Conservation (phyloP, 2,797 vertebrate species). For the Octomys mimax region DNA sequence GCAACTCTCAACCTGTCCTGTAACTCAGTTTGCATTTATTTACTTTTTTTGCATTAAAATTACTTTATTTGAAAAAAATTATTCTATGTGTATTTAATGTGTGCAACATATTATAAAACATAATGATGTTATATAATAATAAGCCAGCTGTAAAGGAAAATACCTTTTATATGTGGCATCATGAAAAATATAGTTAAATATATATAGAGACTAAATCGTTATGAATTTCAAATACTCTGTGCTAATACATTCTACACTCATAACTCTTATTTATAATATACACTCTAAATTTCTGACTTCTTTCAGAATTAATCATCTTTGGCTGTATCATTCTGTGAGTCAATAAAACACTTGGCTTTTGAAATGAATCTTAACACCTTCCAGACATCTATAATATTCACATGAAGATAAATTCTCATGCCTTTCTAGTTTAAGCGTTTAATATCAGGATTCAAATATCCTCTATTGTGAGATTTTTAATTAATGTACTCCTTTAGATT, state of each 20-base stretch:
- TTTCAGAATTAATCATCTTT: conserved; percentile 39
- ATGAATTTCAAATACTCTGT: neutral
- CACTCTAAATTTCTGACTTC: neutral
- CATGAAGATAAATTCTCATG: neutral
- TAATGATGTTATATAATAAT: neutral
- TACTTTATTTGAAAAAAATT: neutral
- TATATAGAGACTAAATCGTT: neutral
- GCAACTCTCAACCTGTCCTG: neutral
- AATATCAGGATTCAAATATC: conserved; percentile 16
- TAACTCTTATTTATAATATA: neutral
- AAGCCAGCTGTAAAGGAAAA: neutral
- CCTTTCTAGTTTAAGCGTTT: neutral
- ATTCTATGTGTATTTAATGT: neutral
- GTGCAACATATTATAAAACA: neutral
- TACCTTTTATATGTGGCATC: neutral
- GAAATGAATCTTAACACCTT: conserved; percentile 5
- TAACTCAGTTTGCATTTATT: neutral
- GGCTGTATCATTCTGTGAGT: conserved; percentile 8
- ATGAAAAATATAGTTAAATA: neutral
- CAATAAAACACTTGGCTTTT: conserved; percentile 9
- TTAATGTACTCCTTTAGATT: conserved; percentile 35
- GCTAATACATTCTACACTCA: neutral
- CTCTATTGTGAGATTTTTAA: conserved; percentile 48
- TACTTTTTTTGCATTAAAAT: neutral
- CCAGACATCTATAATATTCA: conserved; percentile 6